phyloP scores from a whole-genome alignment of 2,113 vertebrate species.

The Coreoperca whiteheadi region DNA sequence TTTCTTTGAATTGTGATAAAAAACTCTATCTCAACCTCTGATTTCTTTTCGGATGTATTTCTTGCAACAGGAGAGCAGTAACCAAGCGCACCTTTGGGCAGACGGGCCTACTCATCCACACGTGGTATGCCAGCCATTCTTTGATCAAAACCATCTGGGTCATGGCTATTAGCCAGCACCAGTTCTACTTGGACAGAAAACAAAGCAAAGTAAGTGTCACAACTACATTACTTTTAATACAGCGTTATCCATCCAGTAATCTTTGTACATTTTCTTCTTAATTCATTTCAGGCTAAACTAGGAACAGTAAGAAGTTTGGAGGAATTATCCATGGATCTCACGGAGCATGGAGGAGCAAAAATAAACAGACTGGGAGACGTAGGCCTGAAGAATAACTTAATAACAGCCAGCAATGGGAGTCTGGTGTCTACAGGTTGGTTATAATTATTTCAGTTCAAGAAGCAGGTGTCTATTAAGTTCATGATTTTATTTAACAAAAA shows the following conservation, averaged over 20 bases:
- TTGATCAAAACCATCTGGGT: conserved; percentile 99
- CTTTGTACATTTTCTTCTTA: not conserved
- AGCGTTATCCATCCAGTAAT: not conserved
- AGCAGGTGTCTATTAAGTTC: not conserved
- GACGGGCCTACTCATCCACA: conserved; percentile 94
- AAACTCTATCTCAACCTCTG: not conserved
- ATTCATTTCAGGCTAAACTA: conserved; percentile 89
- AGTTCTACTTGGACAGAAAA: conserved; percentile 99
- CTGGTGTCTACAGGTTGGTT: conserved; percentile 94
- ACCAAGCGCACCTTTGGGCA: conserved; percentile 97
- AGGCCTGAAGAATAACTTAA: conserved; percentile 92
- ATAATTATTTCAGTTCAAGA: not conserved
- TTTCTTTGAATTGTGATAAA: not conserved
- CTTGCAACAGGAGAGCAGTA: conserved; percentile 89
- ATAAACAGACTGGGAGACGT: conserved; percentile 87
- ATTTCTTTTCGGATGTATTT: conserved; percentile 1
- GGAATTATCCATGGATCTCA: conserved; percentile 94
- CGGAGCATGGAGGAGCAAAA: conserved; percentile 89
- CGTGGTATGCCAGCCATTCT: conserved; percentile 97
- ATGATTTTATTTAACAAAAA: conserved; percentile 2
- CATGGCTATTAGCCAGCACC: conserved; percentile 99
- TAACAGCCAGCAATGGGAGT: conserved; percentile 97
- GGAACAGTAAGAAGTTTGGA: conserved; percentile 91
- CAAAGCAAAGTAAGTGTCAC: conserved; percentile 94
- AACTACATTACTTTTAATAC: not conserved